Evolutionary conservation across 2,888 invertebrate species (phyloP).

Genomic region (Thalpophila matura): DNA sequence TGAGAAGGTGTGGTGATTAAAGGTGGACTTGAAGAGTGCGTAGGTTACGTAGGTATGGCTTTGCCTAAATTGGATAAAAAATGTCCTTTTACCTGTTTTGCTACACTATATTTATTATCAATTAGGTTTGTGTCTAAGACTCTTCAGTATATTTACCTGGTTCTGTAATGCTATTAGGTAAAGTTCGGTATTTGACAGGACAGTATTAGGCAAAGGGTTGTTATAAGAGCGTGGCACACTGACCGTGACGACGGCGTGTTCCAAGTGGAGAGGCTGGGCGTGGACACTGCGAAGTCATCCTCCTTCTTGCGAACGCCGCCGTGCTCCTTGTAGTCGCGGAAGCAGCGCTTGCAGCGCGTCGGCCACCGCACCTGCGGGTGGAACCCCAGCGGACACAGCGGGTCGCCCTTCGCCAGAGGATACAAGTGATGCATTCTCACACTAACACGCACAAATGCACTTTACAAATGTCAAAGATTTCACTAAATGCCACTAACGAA

Average conservation of each 20-base stretch:
- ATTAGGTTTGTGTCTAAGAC: no score
- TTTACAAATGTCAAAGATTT: constrained; percentile 82
- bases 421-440: constrained; percentile 93
- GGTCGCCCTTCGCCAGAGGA: constrained; percentile 95
- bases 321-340: constrained; percentile 98
- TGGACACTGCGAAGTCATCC: constrained; percentile 93
- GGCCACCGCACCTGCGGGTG: constrained; percentile 98
- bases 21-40: neutral
- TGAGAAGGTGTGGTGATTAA: no score
- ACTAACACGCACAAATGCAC: constrained; percentile 82
- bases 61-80: neutral
- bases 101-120: no score
- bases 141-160: no score
- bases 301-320: constrained; percentile 93
- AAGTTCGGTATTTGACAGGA: neutral
- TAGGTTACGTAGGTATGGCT: neutral
- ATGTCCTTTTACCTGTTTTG: neutral
- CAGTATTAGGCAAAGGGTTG: neutral
- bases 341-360: constrained; percentile 97
- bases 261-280: constrained; percentile 94
- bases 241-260: constrained; percentile 91
- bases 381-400: constrained; percentile 97
- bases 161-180: neutral
- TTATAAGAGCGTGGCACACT: constrained; percentile 53
- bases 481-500: constrained; percentile 82